Evolutionary conservation across 2,888 invertebrate species (phyloP), one percentile per base, ranked within the genome.

Genomic region (Asteroscopus sphinx): DNA sequence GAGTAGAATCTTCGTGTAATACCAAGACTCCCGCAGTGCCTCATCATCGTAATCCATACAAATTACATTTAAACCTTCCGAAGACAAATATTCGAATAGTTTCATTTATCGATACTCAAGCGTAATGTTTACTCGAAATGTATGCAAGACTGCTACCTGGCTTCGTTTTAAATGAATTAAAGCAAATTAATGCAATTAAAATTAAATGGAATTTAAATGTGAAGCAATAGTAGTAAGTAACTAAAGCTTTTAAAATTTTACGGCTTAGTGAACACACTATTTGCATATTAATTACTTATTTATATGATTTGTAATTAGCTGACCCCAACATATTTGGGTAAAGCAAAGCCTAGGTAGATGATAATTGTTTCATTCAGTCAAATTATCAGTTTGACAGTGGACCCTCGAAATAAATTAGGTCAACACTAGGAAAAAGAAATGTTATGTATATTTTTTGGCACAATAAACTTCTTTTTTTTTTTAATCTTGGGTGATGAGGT

Each of bases 11-110:
- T 60, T 12, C 46, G 21, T 58, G 55, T 65, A 55, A 59, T 40
- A 48, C 16, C 12, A 37, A 41, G 13, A 21, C 55, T 49, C 65
- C 68, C 54, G 69, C 64, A 11, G 69, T 40, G 66, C 40, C 15
- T 25, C 7, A 44, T 51, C 57, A 17, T 58, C 60, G 60, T 55
- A 53, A 52, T 65, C 30, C 49, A 64, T 67, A 64, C 49, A 69
- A 67, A 67, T 74, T 40, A 58, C 15, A 32, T 39, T 64, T 51
- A 46, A 56, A 28, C 51, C 41, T 48, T 62, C 55, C n/a, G 28
- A 15, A 16, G 49, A 47, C 48, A 17, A 58, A 53, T 46, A 37
- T 6, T 7, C 33, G n/a, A 32, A 2, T 32, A 2, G 17, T 58
- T 55, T 52, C 41, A 35, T 21, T 21, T 21, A 68, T 68, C 37